A percentile compares a stretch with the other conserved stretches of the same genome.
These are phyloP conservation scores for Zootermopsis nevadensis DNA, from an alignment of 2,888 invertebrate species.

Conservation along the genomic window DNA sequence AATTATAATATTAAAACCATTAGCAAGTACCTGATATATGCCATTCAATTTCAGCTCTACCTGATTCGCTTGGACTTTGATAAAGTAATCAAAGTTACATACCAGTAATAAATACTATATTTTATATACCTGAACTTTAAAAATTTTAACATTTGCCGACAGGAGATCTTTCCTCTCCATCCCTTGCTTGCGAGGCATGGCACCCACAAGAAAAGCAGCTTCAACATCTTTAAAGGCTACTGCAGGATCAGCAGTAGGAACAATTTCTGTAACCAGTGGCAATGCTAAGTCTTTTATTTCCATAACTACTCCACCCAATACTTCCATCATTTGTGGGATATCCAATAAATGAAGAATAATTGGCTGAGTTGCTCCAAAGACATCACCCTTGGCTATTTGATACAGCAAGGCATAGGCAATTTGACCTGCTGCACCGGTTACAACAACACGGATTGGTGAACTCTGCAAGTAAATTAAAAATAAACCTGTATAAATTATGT, in stretches of 20 bases:
- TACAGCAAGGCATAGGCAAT: constrained; percentile 97
- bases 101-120: background rate
- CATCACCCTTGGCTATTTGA: constrained; percentile 94
- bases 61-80: too few species aligned
- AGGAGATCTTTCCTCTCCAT: constrained; percentile 99
- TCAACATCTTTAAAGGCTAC: constrained; percentile 96
- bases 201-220: constrained; percentile 96
- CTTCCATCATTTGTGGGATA: constrained; percentile 94
- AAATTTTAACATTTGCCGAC: constrained; percentile 97
- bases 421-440: constrained; percentile 99
- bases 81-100: too few species aligned
- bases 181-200: constrained; percentile 97
- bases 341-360: constrained; percentile 91
- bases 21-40: background rate
- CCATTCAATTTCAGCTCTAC: too few species aligned
- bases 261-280: constrained; percentile 83
- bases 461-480: constrained; percentile 67
- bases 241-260: constrained; percentile 88
- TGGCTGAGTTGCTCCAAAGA: constrained; percentile 90
- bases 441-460: constrained; percentile 90
- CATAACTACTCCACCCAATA: constrained; percentile 98
- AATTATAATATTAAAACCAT: too few species aligned
- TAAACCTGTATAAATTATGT: background rate
- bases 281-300: constrained; percentile 96
- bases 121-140: constrained; percentile 80